phyloP scores from a whole-genome alignment of 2,113 vertebrate genomes.

The Grammomys dolichurus region DNA sequence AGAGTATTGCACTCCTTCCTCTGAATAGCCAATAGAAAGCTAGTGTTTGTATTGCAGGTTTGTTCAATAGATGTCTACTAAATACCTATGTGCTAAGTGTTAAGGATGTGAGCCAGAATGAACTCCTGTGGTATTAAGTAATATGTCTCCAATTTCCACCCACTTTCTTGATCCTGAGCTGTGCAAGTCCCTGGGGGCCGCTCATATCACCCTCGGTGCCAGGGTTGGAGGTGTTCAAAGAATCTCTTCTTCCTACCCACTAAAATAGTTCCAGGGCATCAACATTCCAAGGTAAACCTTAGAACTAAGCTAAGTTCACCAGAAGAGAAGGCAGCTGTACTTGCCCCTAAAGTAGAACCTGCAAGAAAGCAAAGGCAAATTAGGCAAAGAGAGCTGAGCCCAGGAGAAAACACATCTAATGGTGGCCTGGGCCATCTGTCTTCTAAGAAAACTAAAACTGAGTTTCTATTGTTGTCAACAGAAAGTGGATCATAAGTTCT shows the following conservation, averaged over 20 bases:
- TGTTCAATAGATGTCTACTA: background rate
- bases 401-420: background rate
- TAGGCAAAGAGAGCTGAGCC: background rate
- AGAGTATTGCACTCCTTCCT: slow-evolving; percentile 61
- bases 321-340: background rate
- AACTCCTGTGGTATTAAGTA: background rate
- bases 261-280: background rate
- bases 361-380: background rate
- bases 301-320: background rate
- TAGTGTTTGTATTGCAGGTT: background rate
- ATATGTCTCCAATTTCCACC: background rate
- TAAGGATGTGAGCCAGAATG: background rate
- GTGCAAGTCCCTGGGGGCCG: background rate
- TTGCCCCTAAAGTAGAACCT: background rate
- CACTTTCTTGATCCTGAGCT: background rate
- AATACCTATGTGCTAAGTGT: background rate
- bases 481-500: background rate
- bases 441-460: background rate
- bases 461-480: background rate
- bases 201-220: background rate
- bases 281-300: background rate
- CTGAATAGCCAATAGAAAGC: background rate
- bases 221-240: accelerated
- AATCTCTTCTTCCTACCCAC: background rate
- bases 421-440: background rate